A percentile compares a stretch with the other conserved stretches of the same genome.
These are phyloP conservation scores for Charaxes varanes DNA, from an alignment of 1,140 invertebrate genomes.

Conservation along the genomic window DNA sequence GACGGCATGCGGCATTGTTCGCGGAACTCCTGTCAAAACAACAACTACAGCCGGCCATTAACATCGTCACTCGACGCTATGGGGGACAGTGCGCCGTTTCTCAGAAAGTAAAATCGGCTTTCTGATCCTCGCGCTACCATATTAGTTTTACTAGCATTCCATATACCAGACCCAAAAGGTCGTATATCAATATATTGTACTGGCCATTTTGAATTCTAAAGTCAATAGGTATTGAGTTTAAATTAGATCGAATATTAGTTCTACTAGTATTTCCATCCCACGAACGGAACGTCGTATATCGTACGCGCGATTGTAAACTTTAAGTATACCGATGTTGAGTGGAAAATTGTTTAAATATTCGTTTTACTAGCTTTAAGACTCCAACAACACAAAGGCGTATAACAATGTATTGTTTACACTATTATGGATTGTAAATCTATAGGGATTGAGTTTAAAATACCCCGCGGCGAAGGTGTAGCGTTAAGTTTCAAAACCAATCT, in stretches of 20 bases:
- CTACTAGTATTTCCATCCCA: no score
- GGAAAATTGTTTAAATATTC: no score
- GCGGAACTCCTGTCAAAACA: constrained; percentile 23
- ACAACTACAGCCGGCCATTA: constrained; percentile 15
- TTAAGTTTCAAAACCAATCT: constrained; percentile 52
- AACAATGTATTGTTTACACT: constrained; percentile 8
- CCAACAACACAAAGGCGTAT: constrained; percentile 28
- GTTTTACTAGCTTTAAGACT: no score
- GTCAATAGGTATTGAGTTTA: no score
- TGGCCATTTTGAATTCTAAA: no score
- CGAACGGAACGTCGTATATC: no score
- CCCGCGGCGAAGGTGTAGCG: constrained; percentile 15
- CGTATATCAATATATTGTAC: no score
- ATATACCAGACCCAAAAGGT: no score
- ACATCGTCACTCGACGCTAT: constrained; percentile 11
- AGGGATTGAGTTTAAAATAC: constrained; percentile 38
- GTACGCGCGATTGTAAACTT: no score
- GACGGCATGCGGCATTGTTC: no score
- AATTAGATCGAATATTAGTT: no score
- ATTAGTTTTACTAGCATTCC: constrained; percentile 59
- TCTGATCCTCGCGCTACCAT: constrained; percentile 49
- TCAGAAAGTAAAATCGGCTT: constrained; percentile 55
- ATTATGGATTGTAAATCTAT: constrained; percentile 30
- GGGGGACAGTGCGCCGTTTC: constrained; percentile 37
- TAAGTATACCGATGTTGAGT: no score